Base-by-base conservation (phyloP, 2,113 vertebrate species). In the Misgurnus anguillicaudatus region DNA sequence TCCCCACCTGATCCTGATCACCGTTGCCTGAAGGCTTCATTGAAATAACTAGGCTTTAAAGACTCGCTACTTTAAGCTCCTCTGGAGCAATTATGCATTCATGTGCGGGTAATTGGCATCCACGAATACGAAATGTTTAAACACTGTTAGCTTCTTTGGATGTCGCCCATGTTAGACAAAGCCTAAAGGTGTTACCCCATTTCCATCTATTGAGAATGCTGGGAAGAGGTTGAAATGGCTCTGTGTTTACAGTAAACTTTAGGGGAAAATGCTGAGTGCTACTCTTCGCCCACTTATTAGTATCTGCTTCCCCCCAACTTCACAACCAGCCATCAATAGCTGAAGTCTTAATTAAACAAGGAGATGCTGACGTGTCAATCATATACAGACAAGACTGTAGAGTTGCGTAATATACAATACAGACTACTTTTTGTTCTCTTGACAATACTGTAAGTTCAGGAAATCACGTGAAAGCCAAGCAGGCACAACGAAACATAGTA, bases 101-200 rank as follows among this genome's bases (percentile, higher is more conserved):
- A 90, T 86, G 88, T 90, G 89, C 80, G 83, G 83, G 89, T 90
- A 84, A 89, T 87, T 91, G 89, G 84, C 51, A 4, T 0, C 86
- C 87, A 91, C 92, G 91, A 91, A 93, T 93, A 87, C 89, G 88
- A 93, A 93, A 87, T 86, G 88, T 90, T 89, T 87, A 89, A 87
- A 89, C 86, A 87, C 67, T 80, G 74, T 76, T 79, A 85, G 83
- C 80, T 51, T 24, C 53, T 83, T 72, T 86, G 84, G 80, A 85
- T 87, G 84, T 82, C 85, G 69, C 61, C 81, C 76, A 42, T 82
- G 75, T 41, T 82, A 82, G 81, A 89, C 87, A 90, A 89, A 87
- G 89, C 85, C 87, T 83, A 3, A 70, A 91, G 89, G 86, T 90
- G 88, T 86, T 84, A 77, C 3, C 57, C 84, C 88, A 91, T 93